phyloP scores from a whole-genome alignment of 92 coral and sea anemone genomes.

The Porites divaricata region DNA sequence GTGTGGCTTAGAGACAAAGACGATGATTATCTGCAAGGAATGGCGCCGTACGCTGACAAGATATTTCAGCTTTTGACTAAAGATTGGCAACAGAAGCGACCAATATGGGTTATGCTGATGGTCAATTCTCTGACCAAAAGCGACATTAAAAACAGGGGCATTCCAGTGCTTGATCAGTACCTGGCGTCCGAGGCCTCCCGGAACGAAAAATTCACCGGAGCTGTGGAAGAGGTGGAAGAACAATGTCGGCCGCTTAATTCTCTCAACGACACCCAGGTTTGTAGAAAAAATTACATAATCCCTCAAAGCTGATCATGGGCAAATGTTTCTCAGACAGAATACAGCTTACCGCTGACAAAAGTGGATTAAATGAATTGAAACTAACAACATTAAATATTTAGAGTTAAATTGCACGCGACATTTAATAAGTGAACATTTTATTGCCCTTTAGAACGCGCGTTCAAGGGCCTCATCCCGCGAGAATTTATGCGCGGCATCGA shows the following conservation, averaged over 20 bases:
- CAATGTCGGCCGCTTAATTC: constrained; percentile 92
- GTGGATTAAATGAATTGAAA: constrained; percentile 25
- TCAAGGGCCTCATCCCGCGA: constrained; percentile 10
- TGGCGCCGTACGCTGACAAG: constrained; percentile 70
- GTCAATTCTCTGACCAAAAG: constrained; percentile 93
- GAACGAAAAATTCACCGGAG: constrained; percentile 75
- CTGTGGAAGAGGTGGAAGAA: constrained; percentile 89
- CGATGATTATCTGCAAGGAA: constrained; percentile 42
- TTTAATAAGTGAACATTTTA: constrained; percentile 22
- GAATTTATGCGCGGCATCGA: constrained; percentile 23
- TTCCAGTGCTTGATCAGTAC: constrained; percentile 91
- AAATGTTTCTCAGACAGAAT: constrained; percentile 31
- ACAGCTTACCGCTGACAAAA: constrained; percentile 39
- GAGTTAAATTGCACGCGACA: constrained; percentile 48
- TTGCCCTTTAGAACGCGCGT: constrained; percentile 1
- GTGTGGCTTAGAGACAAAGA: constrained; percentile 75
- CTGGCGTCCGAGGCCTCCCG: constrained; percentile 76
- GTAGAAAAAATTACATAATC: constrained; percentile 47
- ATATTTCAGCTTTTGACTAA: constrained; percentile 85
- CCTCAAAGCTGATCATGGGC: constrained; percentile 35
- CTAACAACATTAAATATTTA: constrained; percentile 42
- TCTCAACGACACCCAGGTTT: constrained; percentile 83
- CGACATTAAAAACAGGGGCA: constrained; percentile 87
- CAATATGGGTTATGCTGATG: constrained; percentile 98
- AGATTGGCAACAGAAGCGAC: constrained; percentile 92